These are phyloP conservation scores for Drosophila hydei DNA, from an alignment of 1,140 invertebrate genomes.

Conservation along the genomic window DNA sequence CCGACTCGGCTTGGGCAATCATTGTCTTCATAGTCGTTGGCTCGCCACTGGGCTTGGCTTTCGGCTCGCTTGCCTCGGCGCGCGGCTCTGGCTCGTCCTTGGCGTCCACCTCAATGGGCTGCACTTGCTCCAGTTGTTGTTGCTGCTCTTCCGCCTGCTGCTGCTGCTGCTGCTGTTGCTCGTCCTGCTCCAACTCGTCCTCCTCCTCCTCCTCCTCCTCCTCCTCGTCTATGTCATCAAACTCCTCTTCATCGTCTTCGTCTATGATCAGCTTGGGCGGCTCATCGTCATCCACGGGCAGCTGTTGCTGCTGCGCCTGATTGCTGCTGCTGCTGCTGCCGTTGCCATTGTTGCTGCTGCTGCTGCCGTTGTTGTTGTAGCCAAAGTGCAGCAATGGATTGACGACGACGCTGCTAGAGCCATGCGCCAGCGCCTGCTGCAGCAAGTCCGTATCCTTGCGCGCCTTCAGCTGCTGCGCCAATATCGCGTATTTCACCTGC, in stretches of 20 bases:
- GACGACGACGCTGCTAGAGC: slow-evolving; percentile 66
- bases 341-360: background rate
- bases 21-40: slow-evolving; percentile 62
- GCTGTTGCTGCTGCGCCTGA: background rate
- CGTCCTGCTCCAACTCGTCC: slow-evolving; percentile 34
- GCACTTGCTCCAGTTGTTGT: slow-evolving; percentile 85
- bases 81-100: background rate
- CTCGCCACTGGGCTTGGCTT: background rate
- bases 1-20: slow-evolving; percentile 79
- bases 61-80: background rate
- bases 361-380: slow-evolving; percentile 19
- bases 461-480: slow-evolving; percentile 90
- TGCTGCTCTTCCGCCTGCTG: slow-evolving; percentile 15
- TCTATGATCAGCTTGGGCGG: slow-evolving; percentile 84
- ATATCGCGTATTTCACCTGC: slow-evolving; percentile 91
- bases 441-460: slow-evolving; percentile 81
- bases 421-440: slow-evolving; percentile 83
- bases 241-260: slow-evolving; percentile 86
- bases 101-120: slow-evolving; percentile 73
- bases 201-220: slow-evolving; percentile 82
- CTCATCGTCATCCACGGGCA: slow-evolving; percentile 79
- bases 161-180: slow-evolving; percentile 26
- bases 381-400: slow-evolving; percentile 61
- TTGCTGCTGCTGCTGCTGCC: background rate
- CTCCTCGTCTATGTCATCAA: slow-evolving; percentile 89